A percentile compares a stretch with the other conserved stretches of the same genome.
Conservation (phyloP, 2,113 vertebrate genomes). For the Eidolon helvum region DNA sequence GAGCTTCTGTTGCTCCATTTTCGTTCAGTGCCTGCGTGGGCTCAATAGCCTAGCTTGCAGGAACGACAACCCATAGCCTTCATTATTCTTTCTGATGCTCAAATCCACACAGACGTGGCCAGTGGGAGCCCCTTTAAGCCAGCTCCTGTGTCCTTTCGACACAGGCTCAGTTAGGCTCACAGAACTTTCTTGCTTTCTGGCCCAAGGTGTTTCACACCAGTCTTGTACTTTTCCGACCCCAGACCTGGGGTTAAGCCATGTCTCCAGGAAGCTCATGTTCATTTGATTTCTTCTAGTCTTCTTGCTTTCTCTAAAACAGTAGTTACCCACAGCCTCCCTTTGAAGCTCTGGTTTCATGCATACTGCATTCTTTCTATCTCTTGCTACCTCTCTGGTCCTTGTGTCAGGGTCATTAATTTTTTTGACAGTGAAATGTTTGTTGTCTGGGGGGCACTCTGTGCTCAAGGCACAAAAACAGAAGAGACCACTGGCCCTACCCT, state of each 20-base stretch:
- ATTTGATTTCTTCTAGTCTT: neutral
- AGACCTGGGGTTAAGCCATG: neutral
- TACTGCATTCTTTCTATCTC: neutral
- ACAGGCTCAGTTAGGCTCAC: neutral
- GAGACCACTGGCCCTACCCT: neutral
- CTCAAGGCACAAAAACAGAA: neutral
- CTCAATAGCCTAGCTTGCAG: too few species aligned
- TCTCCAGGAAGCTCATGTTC: neutral
- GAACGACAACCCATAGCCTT: neutral
- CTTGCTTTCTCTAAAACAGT: neutral
- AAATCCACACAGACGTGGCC: neutral
- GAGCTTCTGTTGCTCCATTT: neutral
- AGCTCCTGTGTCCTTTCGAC: neutral
- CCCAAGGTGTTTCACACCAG: rapidly evolving
- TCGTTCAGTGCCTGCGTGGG: neutral
- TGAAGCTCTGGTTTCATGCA: neutral
- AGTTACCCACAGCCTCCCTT: neutral
- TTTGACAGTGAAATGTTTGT: neutral
- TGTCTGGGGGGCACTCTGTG: neutral
- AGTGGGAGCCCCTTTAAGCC: neutral
- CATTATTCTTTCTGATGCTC: neutral
- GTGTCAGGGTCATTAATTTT: neutral
- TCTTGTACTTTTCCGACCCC: neutral
- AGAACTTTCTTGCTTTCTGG: neutral
- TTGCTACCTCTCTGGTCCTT: neutral